Evolutionary conservation across 2,888 invertebrate species (phyloP).

Genomic region (Mythimna lalbum): DNA sequence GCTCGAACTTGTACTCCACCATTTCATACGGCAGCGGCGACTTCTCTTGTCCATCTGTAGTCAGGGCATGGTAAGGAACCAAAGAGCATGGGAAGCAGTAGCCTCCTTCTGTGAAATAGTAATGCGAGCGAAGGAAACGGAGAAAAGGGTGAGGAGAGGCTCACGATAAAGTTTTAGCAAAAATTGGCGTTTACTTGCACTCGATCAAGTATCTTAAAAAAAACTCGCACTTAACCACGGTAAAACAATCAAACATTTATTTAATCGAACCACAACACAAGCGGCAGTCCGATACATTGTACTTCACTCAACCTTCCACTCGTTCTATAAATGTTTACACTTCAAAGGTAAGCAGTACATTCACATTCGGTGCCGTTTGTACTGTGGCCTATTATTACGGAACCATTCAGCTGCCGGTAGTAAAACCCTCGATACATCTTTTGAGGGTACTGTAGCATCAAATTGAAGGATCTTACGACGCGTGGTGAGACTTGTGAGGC

Average conservation of each 20-base stretch:
- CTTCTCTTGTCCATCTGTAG: too few species aligned
- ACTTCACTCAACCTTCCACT: slow-evolving; percentile 28
- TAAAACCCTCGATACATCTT: slow-evolving; percentile 39
- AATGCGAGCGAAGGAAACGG: too few species aligned
- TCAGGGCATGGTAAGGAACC: too few species aligned
- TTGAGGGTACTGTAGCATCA: slow-evolving; percentile 43
- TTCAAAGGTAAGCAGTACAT: slow-evolving; percentile 46
- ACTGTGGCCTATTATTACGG: slow-evolving; percentile 27
- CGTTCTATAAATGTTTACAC: slow-evolving; percentile 34
- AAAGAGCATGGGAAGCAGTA: too few species aligned
- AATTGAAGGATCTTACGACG: slow-evolving; percentile 47
- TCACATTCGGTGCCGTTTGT: slow-evolving; percentile 34
- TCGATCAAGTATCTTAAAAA: too few species aligned
- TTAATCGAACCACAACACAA: slow-evolving; percentile 13
- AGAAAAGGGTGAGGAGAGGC: too few species aligned
- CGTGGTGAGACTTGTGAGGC: slow-evolving; percentile 25
- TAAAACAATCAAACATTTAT: neutral
- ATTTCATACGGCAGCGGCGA: too few species aligned
- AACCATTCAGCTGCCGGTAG: slow-evolving; percentile 46
- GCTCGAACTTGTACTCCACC: too few species aligned
- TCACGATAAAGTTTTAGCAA: too few species aligned
- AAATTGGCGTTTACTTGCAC: too few species aligned
- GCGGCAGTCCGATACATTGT: slow-evolving; percentile 29
- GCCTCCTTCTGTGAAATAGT: too few species aligned
- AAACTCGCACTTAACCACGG: too few species aligned